Base-by-base conservation (phyloP, 2,888 invertebrate species). In the Hololepta plana region DNA sequence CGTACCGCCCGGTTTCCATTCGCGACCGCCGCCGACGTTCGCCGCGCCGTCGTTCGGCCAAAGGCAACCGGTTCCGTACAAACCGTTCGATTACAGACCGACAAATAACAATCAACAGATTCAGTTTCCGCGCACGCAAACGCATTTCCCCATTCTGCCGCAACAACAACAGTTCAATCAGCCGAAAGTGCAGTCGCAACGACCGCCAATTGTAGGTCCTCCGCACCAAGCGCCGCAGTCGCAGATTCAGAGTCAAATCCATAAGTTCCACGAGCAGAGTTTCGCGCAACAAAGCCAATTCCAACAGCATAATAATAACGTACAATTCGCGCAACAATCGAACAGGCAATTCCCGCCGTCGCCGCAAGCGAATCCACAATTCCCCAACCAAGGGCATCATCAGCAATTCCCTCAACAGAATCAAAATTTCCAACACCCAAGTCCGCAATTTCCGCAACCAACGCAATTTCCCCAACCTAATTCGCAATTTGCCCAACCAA, bases 91-190 rank as follows among this genome's bases (percentile, higher is more conserved):
- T 22, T 34, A 37, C 16, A 15, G 27, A 22, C 27, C 26, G 20
- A 27, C 27, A 13, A 34, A 51, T 35, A 38, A 53, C 20, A 47
- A 37, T 17, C 33, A 43, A 8, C 42, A 46, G 8, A 52, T 60
- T 14, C 53, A 35, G 27, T 35, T 38, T 17, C 37, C 37, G 12
- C 62, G 63, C 43, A 64, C 63, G 30, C 50, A 63, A 32, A 61
- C 64, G 4, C 65, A 62, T 32, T 51, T 53, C 32, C 49, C 49
- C 10, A 26, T 40, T 12, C 42, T 43, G 11, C 47, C 46, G 11
- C 47, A 46, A 29, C 44, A 46, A 23, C 38, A 41, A 21, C 44
- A 44, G 23, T 40, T 44, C 25, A 40, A 36, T 25, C 33, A 34
- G 13, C 30, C 27, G n/a, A 32, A 24, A 2, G 12, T 20, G 3